Percentiles rank a stretch among this genome's conserved stretches.
phyloP scores from a whole-genome alignment of 2,888 invertebrate genomes.

The Cataglyphis rosenhaueri region DNA sequence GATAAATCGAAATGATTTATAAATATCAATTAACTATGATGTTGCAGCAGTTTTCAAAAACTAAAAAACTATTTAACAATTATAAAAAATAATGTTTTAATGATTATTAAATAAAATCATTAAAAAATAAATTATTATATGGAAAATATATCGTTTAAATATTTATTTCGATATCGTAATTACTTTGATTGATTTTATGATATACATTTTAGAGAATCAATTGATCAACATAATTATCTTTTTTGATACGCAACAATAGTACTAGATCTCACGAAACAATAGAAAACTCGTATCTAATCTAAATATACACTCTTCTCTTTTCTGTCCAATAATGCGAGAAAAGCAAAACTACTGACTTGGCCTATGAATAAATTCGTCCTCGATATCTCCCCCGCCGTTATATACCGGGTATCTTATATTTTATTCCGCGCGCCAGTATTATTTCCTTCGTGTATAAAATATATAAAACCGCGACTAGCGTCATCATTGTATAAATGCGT shows the following conservation, averaged over 20 bases:
- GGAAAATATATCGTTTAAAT: neutral
- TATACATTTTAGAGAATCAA: neutral
- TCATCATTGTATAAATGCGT: neutral
- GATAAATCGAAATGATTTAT: neutral
- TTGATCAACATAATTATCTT: slow-evolving; percentile 19
- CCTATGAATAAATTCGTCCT: slow-evolving; percentile 16
- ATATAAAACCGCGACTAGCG: neutral
- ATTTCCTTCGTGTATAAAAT: neutral
- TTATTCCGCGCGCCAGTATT: slow-evolving; percentile 3
- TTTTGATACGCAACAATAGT: neutral
- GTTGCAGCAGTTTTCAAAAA: neutral
- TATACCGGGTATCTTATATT: slow-evolving; percentile 1
- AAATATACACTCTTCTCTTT: neutral
- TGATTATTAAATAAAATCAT: neutral
- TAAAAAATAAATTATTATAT: neutral
- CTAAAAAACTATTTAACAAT: neutral
- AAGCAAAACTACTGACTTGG: neutral
- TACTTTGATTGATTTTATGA: neutral
- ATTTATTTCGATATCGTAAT: neutral
- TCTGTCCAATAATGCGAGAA: neutral
- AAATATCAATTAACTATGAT: neutral
- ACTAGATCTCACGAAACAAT: neutral
- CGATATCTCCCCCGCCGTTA: neutral
- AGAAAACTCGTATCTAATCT: neutral
- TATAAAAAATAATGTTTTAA: neutral